Percentiles rank a stretch among this genome's conserved stretches.
These are phyloP conservation scores for Scylla paramamosain DNA, from an alignment of 1,140 invertebrate species.

Conservation along the genomic window DNA sequence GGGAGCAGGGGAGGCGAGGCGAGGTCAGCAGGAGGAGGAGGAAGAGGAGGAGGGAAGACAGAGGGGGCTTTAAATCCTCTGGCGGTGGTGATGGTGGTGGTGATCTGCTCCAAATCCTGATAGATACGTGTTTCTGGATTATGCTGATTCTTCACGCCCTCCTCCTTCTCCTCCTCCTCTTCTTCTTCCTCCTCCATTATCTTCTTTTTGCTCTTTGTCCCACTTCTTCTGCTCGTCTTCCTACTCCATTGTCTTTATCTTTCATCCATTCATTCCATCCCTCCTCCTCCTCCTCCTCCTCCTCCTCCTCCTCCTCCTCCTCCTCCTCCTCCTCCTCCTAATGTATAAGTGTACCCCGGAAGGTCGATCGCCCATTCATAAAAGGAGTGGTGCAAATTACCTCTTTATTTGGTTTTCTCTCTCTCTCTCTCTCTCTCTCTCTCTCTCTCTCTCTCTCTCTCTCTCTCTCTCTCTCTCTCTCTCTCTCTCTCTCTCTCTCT, in stretches of 20 bases:
- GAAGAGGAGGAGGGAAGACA: too few relatives aligned
- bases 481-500: background rate
- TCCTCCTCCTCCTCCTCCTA: background rate
- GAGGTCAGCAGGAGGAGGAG: too few relatives aligned
- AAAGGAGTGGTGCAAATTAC: background rate
- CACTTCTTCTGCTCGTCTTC: background rate
- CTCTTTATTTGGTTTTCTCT: background rate
- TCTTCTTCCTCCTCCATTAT: background rate
- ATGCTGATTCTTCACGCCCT: background rate
- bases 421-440: background rate
- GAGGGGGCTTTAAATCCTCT: too few relatives aligned
- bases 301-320: background rate
- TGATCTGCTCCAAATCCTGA: too few relatives aligned
- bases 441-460: background rate
- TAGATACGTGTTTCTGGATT: too few relatives aligned
- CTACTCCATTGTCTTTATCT: background rate
- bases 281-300: background rate
- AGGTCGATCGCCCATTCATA: background rate
- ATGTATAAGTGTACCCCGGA: background rate
- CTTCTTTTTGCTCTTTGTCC: background rate
- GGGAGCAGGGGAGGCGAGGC: too few relatives aligned
- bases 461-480: background rate
- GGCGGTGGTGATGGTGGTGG: too few relatives aligned
- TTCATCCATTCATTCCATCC: background rate
- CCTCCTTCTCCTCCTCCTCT: background rate